Base-by-base conservation (phyloP, 2,113 vertebrate genomes). In the Podocnemis expansa region DNA sequence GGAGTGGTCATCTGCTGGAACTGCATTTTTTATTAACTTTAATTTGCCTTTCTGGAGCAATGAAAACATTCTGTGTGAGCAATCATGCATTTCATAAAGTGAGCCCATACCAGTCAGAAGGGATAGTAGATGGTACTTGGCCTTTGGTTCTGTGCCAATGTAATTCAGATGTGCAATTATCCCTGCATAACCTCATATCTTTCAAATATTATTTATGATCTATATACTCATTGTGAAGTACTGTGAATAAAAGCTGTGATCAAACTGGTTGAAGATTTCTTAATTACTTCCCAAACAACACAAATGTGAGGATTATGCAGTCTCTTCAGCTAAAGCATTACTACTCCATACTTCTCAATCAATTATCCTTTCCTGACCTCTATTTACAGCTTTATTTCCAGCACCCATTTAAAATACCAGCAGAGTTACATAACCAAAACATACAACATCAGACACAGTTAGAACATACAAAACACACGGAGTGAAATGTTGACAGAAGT, bases 1-100 rank as follows among this genome's bases (percentile, higher is more conserved):
- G 80, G 56, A 84, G 6, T 51, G 54, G 54, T 78, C 84, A 84
- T 87, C n/a, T 60, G 2, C n/a, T 60, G 2, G 5, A 91, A 94
- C 41, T 85, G 51, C 81, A 93, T 93, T 97, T 47, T 47, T 96
- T 95, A 95, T 97, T 94, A 95, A 96, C 91, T 88, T 95, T 93
- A 93, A 93, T 78, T 95, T 95, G 81, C 79, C 91, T 91, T 94
- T 88, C 86, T 75, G 41, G 87, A 91, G 41, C 82, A 96, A 94
- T 91, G 81, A 95, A 96, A 96, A 95, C 89, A 86, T 29, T 82
- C 91, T 94, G 78, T 92, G 87, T 89, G 34, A 70, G 63, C 63
- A 21, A 70, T 82, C 41, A 93, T 86, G 85, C 78, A 96, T 75
- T 88, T 91, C 89, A 95, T 93, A 91, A 96, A 95, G 58, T 84